Base-by-base conservation (phyloP, 1,140 invertebrate genomes). In the Lepeophtheirus salmonis region DNA sequence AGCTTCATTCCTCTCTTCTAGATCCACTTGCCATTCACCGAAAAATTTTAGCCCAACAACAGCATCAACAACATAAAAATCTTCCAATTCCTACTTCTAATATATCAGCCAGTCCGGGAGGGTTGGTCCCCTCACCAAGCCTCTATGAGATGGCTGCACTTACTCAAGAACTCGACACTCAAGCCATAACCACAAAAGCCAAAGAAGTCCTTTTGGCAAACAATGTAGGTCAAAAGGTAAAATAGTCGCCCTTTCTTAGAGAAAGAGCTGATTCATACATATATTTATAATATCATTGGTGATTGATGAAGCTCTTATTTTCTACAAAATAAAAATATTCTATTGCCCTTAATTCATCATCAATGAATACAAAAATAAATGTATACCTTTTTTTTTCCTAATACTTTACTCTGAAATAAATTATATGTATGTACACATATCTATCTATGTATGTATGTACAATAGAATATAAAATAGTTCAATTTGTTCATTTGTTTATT, bases 131-230 rank as follows among this genome's bases (percentile, higher is more conserved):
- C 21, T 17, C 56, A 24, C 1, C 86, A 83, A 71, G 70, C 64
- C 87, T 92, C 0, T 94, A 92, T 70, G 91, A 96, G 72, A 91
- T 96, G 83, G 89, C 90, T 2, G 90, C 91, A 2, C 76, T 96
- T 3, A 95, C 91, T 0, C 88, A 90, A 65, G 91, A 97, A 68
- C 77, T 97, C 23, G 92, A 97, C 69, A 97, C 94, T 0, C 88
- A 96, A 70, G 83, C 83, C 3, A 90, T 97, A 63, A 97, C 92
- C 0, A 94, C 89, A 0, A 89, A 90, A 70, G 95, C 97, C 67
- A 97, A 97, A 70, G 92, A 97, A 71, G 88, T 91, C 0, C 74
- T 97, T 0, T 74, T 97, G 30, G 90, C 91, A 10, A 95, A 97
- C 67, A 97, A 97, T 67, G 91, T 97, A 65, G 92, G 92, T 1